Conservation (phyloP, 2,113 vertebrate genomes). For the Montifringilla adamsi region DNA sequence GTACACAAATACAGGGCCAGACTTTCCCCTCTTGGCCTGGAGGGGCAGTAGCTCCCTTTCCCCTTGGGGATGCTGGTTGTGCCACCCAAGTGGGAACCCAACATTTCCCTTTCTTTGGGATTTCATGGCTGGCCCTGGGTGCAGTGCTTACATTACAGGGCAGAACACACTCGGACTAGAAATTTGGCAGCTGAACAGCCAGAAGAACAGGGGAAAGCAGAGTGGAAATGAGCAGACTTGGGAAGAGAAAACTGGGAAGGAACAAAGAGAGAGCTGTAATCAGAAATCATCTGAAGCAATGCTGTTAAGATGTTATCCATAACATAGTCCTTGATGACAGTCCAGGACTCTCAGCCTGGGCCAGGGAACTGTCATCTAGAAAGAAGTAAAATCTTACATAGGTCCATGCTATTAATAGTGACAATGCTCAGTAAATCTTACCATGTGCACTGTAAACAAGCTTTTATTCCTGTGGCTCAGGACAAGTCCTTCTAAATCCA, state of each 20-base stretch:
- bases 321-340: constrained; percentile 6
- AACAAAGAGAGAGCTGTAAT: neutral
- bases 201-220: neutral
- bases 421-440: constrained; percentile 31
- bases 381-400: neutral
- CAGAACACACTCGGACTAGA: neutral
- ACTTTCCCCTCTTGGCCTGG: neutral
- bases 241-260: neutral
- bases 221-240: neutral
- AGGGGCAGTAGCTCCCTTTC: neutral
- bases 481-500: neutral
- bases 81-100: neutral
- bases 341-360: neutral
- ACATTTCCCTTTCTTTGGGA: fast-evolving
- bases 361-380: constrained; percentile 36
- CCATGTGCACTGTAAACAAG: neutral
- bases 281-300: constrained; percentile 28
- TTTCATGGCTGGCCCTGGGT: neutral
- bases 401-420: constrained; percentile 18
- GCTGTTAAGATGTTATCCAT: neutral
- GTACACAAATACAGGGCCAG: neutral
- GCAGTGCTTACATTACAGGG: fast-evolving
- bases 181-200: neutral
- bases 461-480: neutral
- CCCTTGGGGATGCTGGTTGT: neutral